These are phyloP conservation scores for Mycteria americana DNA, from an alignment of 2,797 vertebrate species.

Conservation along the genomic window DNA sequence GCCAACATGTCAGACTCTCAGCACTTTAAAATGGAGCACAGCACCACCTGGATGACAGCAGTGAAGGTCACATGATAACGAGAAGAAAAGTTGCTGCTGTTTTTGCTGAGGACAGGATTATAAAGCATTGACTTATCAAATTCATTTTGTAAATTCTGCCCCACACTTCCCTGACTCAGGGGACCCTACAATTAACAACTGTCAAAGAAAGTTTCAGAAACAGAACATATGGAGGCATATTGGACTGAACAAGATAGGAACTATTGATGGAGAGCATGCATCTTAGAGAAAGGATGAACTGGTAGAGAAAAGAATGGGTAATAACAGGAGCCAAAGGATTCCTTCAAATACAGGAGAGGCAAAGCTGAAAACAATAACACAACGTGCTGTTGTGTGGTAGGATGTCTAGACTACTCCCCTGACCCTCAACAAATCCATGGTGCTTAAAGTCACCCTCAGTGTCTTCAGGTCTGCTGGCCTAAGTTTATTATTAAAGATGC, in stretches of 20 bases:
- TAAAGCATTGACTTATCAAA: neutral
- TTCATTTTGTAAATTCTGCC: neutral
- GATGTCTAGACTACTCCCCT: neutral
- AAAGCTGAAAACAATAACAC: neutral
- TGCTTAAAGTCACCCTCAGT: neutral
- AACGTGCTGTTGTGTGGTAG: rapidly evolving
- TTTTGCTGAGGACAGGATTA: neutral
- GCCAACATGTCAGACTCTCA: neutral
- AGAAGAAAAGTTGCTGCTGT: neutral
- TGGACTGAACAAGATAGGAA: neutral
- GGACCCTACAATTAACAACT: neutral
- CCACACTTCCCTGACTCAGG: neutral
- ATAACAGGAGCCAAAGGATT: neutral
- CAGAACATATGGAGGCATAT: neutral
- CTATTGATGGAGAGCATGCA: neutral
- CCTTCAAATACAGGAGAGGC: neutral
- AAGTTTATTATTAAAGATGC: neutral
- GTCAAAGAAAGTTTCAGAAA: neutral
- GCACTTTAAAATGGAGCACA: neutral
- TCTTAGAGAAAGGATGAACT: neutral
- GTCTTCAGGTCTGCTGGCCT: too few relatives aligned
- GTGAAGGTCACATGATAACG: neutral
- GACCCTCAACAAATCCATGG: neutral
- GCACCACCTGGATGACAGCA: neutral
- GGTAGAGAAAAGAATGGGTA: neutral